Base-by-base conservation (phyloP, 2,113 vertebrate species). In the Isichthys henryi region DNA sequence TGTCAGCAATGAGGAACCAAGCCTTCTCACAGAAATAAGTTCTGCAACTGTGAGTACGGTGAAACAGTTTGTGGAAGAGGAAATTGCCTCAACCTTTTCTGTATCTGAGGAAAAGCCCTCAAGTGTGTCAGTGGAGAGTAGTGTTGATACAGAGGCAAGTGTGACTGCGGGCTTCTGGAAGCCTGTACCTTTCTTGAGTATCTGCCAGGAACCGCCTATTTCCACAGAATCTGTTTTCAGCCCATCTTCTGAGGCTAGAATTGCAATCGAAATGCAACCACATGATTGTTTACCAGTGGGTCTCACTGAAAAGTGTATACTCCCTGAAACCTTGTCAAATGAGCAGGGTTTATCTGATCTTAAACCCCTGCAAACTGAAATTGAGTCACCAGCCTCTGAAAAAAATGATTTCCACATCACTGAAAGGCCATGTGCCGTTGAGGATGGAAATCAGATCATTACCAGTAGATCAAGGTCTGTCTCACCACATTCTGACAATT, bases 391-490 rank as follows among this genome's bases (percentile, higher is more conserved):
- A 27, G 46, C 23, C n/a, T 84, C 52, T 46, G 80, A 70, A 48
- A 4, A 46, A 31, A 58, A 70, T 9, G 2, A 27, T 17, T 13
- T 74, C 19, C 8, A 19, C 9, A 88, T 1, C 21, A 27, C 56
- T 62, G 87, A 62, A 10, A 58, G 27, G 3, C n/a, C 86, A 27
- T 82, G 27, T 89, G 86, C 17, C 21, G 27, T 58, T 70, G 74
- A 91, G 48, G 45, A 11, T 62, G 86, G 13, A 90, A 89, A 10
- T 50, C 85, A 45, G 48, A 77, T 19, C 82, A 89, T 88, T n/a
- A 90, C 52, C 90, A 92, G 92, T 23, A 90, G 88, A 49, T 94
- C 94, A 80, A 92, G 91, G n/a, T 95, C 94, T 49, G 92, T 88
- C 77, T 95, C 95, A 3, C 90, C 88, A 50, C 94, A 95, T 11